Evolutionary conservation across 2,888 invertebrate genomes (phyloP).

Genomic region (Pseudoips prasinana): DNA sequence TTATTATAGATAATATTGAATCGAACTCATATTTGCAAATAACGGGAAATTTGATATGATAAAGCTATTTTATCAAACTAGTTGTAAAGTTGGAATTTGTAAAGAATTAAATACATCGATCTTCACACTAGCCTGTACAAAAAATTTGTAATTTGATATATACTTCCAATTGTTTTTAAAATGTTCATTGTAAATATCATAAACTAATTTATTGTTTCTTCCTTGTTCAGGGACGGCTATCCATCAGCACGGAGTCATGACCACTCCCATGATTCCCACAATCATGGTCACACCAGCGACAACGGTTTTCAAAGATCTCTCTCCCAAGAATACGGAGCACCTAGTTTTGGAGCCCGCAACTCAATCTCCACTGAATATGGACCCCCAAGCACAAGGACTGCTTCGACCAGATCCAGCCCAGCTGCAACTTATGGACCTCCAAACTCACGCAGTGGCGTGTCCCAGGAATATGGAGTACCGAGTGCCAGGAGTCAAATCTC

Average conservation of each 20-base stretch:
- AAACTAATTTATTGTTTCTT: too few species aligned
- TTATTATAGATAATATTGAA: too few species aligned
- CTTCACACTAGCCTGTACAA: too few species aligned
- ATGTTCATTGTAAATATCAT: too few species aligned
- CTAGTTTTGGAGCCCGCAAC: constrained; percentile 33
- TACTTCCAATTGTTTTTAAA: too few species aligned
- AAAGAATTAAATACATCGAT: too few species aligned
- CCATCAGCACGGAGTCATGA: constrained; percentile 44
- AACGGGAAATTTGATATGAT: too few species aligned
- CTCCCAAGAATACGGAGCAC: constrained; percentile 43
- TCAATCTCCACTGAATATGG: constrained; percentile 43
- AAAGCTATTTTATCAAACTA: too few species aligned
- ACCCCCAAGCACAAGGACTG: constrained; percentile 28
- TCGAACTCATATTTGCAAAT: too few species aligned
- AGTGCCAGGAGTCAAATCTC: constrained; percentile 9
- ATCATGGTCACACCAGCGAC: constrained; percentile 24
- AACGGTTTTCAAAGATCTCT: constrained; percentile 37
- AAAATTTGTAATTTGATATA: too few species aligned
- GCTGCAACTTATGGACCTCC: constrained; percentile 21
- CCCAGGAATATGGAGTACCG: constrained; percentile 6
- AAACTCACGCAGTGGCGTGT: not conserved
- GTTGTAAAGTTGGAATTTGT: too few species aligned
- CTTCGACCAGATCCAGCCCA: constrained; percentile 9
- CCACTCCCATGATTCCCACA: constrained; percentile 17
- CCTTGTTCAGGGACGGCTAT: constrained; percentile 62